A percentile compares a stretch with the other conserved stretches of the same genome.
phyloP scores from a whole-genome alignment of 2,797 vertebrate genomes.

The Sebastes matsubarae region DNA sequence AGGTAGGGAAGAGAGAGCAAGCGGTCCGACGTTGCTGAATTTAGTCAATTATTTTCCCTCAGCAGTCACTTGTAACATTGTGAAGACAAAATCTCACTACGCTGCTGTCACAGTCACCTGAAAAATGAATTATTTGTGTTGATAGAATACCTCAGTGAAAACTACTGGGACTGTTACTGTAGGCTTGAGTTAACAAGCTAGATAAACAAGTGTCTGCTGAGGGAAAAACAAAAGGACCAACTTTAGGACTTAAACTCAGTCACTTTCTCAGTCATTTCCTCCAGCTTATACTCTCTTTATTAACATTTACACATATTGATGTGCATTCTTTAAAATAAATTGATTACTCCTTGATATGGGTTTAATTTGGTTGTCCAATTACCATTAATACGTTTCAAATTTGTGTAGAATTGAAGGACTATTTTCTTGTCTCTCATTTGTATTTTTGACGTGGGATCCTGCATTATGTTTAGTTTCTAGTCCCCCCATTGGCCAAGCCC shows the following conservation, averaged over 20 bases:
- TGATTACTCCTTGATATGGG: background rate
- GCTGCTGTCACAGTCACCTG: constrained; percentile 24
- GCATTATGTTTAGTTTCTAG: constrained; percentile 36
- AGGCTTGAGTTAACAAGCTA: constrained; percentile 29
- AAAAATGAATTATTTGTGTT: constrained; percentile 28
- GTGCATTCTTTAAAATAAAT: background rate
- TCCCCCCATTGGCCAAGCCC: constrained; percentile 73
- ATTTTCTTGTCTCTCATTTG: constrained; percentile 6
- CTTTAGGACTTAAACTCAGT: background rate
- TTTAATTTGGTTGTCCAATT: constrained; percentile 33
- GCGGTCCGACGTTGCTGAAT: constrained; percentile 38
- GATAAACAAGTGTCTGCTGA: constrained; percentile 45
- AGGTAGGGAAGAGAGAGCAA: constrained; percentile 58
- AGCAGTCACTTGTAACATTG: constrained; percentile 36
- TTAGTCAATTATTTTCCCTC: constrained; percentile 53
- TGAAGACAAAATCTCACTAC: constrained; percentile 16
- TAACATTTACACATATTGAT: background rate
- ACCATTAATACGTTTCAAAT: background rate
- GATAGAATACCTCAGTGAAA: constrained; percentile 16
- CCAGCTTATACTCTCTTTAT: constrained; percentile 27
- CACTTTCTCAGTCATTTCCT: constrained; percentile 49
- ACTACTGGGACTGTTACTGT: constrained; percentile 12
- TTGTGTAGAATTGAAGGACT: constrained; percentile 4
- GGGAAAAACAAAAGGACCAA: constrained; percentile 35
- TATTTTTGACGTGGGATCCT: constrained; percentile 21